Base-by-base conservation (phyloP, 2,888 invertebrate species). In the Melinaea menophilus region DNA sequence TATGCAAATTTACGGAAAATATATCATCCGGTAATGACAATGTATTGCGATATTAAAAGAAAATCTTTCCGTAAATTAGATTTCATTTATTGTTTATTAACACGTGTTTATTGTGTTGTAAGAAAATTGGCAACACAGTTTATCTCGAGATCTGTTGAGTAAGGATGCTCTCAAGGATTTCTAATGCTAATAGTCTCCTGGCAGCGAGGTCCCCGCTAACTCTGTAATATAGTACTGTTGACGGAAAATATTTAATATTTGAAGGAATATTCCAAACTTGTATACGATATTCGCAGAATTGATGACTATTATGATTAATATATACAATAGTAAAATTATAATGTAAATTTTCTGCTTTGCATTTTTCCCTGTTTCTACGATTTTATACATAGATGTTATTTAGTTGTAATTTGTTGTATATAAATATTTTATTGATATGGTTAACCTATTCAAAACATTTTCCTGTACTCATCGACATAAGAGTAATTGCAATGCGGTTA, bases 141-240 rank as follows among this genome's bases (percentile, higher is more conserved):
- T 69, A 66, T 70, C 68, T 68, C 56, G 34, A 70, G 63, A 64
- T 55, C 59, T 63, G 66, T 69, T 64, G 64, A 73, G 69, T 78
- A 72, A 79, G 81, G 83, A 82, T 79, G 77, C 79, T 72, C 70
- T 69, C 77, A 78, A 81, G 81, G 79, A 67, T 62, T 75, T 73
- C 71, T 61, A 82, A 81, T 77, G 71, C 69, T 84, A 84, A 85
- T 85, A 82, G 85, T 80, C 82, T 86, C 78, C 82, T 77, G 78
- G 71, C 69, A 68, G 61, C 85, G 87, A 88, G 89, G 89, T 85
- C 84, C 74, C 75, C 73, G 77, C 77, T 84, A 83, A 84, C 83
- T 81, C 75, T 80, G 82, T 80, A 83, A 86, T 86, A 84, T 86
- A 84, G 88, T 89, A 51, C 51, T 51, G 51, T 5, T 11, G 31